These are phyloP conservation scores for Enteromius trimaculatus DNA, from an alignment of 2,797 vertebrate genomes.

Conservation along the genomic window DNA sequence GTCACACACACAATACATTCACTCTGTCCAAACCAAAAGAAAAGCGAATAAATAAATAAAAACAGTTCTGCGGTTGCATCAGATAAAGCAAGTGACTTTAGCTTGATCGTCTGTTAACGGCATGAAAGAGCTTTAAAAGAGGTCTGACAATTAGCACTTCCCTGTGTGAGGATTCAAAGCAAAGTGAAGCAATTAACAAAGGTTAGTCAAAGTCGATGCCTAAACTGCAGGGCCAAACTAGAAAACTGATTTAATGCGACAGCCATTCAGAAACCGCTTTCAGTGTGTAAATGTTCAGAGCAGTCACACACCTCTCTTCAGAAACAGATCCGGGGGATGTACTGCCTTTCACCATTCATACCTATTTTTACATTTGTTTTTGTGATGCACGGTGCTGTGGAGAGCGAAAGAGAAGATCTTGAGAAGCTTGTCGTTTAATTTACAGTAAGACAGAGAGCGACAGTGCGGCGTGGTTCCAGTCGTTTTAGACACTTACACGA, in stretches of 20 bases:
- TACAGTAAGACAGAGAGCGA: too few species aligned
- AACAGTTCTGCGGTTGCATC: background rate
- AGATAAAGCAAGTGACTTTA: background rate
- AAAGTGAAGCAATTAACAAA: slow-evolving; percentile 18
- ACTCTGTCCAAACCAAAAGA: background rate
- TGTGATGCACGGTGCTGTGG: background rate
- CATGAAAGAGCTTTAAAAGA: background rate
- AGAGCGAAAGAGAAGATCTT: background rate
- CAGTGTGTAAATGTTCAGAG: background rate
- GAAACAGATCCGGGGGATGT: background rate
- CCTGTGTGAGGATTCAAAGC: slow-evolving; percentile 1
- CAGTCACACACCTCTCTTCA: background rate
- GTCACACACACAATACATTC: background rate
- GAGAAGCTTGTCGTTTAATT: background rate
- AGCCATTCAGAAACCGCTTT: background rate
- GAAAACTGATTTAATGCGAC: background rate
- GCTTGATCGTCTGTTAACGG: background rate
- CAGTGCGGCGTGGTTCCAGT: background rate
- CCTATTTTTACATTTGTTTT: background rate
- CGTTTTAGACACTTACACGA: background rate
- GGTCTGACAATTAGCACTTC: slow-evolving; percentile 19
- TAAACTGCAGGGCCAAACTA: background rate
- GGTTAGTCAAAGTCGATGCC: background rate
- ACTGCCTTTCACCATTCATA: background rate
- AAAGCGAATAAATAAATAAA: background rate